Base-by-base conservation (phyloP, 2,797 vertebrate genomes). In the Pachyuromys duprasi region DNA sequence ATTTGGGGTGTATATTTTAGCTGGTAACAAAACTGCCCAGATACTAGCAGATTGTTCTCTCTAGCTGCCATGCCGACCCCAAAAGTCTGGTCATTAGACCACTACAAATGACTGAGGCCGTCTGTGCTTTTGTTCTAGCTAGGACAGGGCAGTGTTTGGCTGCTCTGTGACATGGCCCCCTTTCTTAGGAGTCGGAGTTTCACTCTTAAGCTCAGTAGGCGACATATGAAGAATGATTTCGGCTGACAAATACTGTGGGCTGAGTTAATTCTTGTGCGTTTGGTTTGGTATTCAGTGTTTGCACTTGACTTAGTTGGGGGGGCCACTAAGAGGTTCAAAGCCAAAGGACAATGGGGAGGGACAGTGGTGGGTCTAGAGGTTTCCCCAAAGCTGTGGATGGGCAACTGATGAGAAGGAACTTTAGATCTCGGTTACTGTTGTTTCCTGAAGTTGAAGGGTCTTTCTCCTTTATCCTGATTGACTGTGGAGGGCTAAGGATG, bases 401-500 rank as follows among this genome's bases (percentile, higher is more conserved):
- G 92, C 3, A 2, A 24, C 81, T 24, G 74, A 49, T 60, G 53
- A 94, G 78, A 86, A 88, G 69, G 78, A 89, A 45, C 75, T 89
- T 86, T 1, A 39, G 92, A 39, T 39, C 75, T 42, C 15, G 4
- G 65, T 84, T 80, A 65, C 82, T 60, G 17, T 76, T 86, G 92
- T 72, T 96, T 91, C 55, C 79, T 78, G 75, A 95, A 93, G 80
- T 20, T n/a, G 45, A 87, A 39, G 88, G 90, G 24, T 65, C 84
- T 87, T 83, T 53, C 39, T 55, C 33, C 62, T 79, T 70, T 65
- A 18, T 72, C 22, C 49, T 4, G 36, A 69, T 22, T 82, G 91
- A 60, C 74, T 53, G 15, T 62, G 63, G 69, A 80, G 60, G 53
- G 22, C 22, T 26, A 57, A 33, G 65, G 76, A 13, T 42, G 57